Evolutionary conservation across 1,140 invertebrate species (phyloP), one percentile per base, ranked within the genome.

Genomic region (Drosophila bocqueti): DNA sequence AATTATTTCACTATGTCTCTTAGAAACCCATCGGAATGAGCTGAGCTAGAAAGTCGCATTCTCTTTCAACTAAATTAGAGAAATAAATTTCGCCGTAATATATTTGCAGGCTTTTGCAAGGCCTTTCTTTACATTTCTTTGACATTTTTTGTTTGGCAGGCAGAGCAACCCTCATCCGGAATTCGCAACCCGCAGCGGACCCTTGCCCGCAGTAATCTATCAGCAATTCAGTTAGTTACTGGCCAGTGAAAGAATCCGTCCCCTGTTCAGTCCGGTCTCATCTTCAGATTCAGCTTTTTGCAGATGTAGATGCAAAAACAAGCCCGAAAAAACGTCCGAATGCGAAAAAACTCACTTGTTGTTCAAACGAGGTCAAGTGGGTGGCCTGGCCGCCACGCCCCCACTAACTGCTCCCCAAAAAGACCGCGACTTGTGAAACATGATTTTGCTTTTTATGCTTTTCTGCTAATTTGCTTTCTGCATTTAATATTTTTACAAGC

Each of bases 361-460:
- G 74, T 82, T 75, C 55, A 89, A 89, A 89, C 78, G 81, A 89
- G 84, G 84, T 89, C 84, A 89, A 89, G 84, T 89, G 84, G 85
- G 84, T 49, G 79, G 83, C 79, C 62, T 65, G 64, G 43, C 61
- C 45, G 57, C 24, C 58, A 61, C 74, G 36, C 73, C 73, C 49
- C 46, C 11, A 8, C 50, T 6, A 11, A 15, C 36, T 57, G 15
- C 18, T 34, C 15, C 15, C 38, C 9, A 11, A 40, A 55, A 26
- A 40, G 66, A 58, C 49, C 74, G 78, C 81, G 78, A 84, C 78
- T 81, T 89, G 85, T 89, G 84, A 84, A 89, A 89, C 84, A 89
- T 89, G 84, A 89, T 89, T 89, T 89, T 81, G 81, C 84, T 89
- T 84, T 89, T 89, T 89, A 89, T 87, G 67, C 77, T 77, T 85